A percentile compares a stretch with the other conserved stretches of the same genome.
phyloP scores from a whole-genome alignment of 2,797 vertebrate species.

The Anableps anableps region DNA sequence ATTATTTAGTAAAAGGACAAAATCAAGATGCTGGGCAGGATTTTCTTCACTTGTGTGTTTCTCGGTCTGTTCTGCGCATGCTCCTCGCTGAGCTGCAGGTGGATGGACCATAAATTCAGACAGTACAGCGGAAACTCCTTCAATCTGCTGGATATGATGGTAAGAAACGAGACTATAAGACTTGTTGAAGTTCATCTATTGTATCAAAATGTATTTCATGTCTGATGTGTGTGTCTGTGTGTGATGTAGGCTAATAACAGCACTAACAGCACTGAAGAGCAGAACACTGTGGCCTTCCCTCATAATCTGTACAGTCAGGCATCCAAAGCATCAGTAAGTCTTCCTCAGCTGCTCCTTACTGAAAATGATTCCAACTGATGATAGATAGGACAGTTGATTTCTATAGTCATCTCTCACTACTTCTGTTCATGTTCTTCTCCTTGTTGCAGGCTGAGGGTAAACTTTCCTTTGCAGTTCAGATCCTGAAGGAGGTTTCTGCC shows the following conservation, averaged over 20 bases:
- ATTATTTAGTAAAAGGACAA: neutral
- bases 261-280: constrained; percentile 32
- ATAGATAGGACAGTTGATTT: neutral
- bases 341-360: neutral
- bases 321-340: constrained; percentile 55
- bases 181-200: neutral
- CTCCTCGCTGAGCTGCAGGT: constrained; percentile 55
- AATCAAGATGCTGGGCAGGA: constrained; percentile 24
- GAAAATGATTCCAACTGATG: neutral
- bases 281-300: constrained; percentile 46
- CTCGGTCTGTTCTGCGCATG: constrained; percentile 23
- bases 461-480: constrained; percentile 55
- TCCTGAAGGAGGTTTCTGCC: constrained; percentile 54
- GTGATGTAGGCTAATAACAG: constrained; percentile 39
- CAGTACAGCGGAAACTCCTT: constrained; percentile 42
- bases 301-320: constrained; percentile 55
- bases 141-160: constrained; percentile 54
- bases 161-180: constrained; percentile 27
- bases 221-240: constrained; percentile 19
- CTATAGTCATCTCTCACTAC: neutral
- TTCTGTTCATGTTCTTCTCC: neutral
- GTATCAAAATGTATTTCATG: neutral
- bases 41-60: constrained; percentile 27
- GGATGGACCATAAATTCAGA: constrained; percentile 64
- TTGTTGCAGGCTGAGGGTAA: constrained; percentile 53